A percentile compares a stretch with the other conserved stretches of the same genome.
Conservation (phyloP, 2,797 vertebrate species). For the Lepus townsendii region DNA sequence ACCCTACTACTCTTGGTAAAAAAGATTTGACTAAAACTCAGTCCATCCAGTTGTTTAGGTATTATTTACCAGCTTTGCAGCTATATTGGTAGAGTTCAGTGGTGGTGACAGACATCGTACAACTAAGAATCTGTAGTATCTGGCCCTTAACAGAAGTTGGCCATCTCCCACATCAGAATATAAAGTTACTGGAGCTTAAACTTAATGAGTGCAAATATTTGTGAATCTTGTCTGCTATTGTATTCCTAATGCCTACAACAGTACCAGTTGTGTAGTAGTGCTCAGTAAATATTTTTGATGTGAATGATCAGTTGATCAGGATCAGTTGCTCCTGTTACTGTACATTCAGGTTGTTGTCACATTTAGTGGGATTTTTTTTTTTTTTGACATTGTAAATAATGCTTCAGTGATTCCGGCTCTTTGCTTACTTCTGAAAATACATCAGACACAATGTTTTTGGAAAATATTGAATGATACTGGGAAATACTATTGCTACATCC, state of each 20-base stretch:
- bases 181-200: not conserved
- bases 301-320: not conserved
- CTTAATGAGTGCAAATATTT: not conserved
- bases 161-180: not conserved
- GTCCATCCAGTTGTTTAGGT: not conserved
- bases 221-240: not conserved
- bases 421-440: not conserved
- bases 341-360: not conserved
- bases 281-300: not conserved
- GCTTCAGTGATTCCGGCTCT: not conserved
- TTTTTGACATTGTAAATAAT: not conserved
- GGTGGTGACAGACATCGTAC: not conserved
- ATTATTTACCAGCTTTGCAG: not conserved
- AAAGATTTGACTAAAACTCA: not conserved
- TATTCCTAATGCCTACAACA: not conserved
- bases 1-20: not conserved
- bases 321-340: not conserved
- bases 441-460: not conserved
- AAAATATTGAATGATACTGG: not conserved
- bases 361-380: not conserved
- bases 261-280: not conserved
- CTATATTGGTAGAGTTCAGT: not conserved
- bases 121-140: not conserved
- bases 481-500: not conserved
- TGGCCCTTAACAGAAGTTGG: not conserved